These are phyloP conservation scores for Urechis unicinctus DNA, from an alignment of 2,888 invertebrate species.

Conservation along the genomic window DNA sequence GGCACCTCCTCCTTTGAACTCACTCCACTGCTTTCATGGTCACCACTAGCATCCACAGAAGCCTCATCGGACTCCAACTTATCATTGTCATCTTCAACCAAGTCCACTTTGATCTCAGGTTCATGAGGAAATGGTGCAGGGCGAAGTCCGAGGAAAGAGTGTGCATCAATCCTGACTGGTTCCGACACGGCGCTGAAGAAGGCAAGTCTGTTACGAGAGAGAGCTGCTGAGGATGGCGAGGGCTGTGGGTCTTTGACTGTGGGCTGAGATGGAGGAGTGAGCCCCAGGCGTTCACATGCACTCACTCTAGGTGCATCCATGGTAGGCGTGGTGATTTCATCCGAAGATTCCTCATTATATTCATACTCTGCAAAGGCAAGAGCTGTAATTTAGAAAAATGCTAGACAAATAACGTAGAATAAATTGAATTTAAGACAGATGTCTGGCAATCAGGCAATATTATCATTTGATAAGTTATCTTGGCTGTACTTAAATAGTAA, in stretches of 20 bases:
- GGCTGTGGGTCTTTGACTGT: constrained; percentile 10
- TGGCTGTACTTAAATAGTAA: too few relatives aligned
- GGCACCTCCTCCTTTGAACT: constrained; percentile 1
- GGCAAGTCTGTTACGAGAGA: constrained; percentile 32
- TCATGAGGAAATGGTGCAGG: background rate
- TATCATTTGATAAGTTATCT: too few relatives aligned
- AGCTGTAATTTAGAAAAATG: too few relatives aligned
- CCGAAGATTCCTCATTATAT: too few relatives aligned
- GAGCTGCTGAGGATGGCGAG: constrained; percentile 16
- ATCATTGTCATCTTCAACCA: constrained; percentile 20
- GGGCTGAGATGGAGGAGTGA: background rate
- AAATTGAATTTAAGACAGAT: too few relatives aligned
- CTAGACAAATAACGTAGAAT: too few relatives aligned
- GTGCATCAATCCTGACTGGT: constrained; percentile 42
- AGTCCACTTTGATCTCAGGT: constrained; percentile 20
- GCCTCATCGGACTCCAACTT: constrained; percentile 1
- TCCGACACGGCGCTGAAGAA: constrained; percentile 43
- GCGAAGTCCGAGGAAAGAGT: constrained; percentile 33
- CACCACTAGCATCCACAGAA: constrained; percentile 5
- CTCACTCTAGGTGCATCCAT: background rate
- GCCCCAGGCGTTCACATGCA: background rate
- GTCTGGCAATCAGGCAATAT: too few relatives aligned
- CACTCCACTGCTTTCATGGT: background rate
- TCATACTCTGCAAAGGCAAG: too few relatives aligned
- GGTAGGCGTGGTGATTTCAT: too few relatives aligned